Conservation (phyloP, 2,888 invertebrate species). For the Catocala sponsa region DNA sequence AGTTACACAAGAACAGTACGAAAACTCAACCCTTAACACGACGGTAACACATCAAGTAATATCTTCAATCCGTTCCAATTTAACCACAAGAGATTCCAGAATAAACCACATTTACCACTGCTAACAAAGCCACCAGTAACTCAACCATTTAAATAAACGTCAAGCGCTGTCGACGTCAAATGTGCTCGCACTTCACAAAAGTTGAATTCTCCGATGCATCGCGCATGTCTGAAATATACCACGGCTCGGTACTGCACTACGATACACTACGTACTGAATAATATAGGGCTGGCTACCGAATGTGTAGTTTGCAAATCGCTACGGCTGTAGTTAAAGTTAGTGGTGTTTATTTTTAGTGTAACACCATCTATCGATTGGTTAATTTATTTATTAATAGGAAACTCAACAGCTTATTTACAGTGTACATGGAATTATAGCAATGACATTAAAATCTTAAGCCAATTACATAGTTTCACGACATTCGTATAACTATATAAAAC, state of each 20-base stretch:
- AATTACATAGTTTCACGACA: too few species aligned
- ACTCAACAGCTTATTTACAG: too few species aligned
- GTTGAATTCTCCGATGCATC: slow-evolving; percentile 18
- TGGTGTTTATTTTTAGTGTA: background rate
- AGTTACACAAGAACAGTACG: too few species aligned
- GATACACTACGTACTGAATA: slow-evolving; percentile 38
- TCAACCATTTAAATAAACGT: slow-evolving; percentile 13
- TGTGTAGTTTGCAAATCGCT: background rate
- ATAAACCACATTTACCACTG: background rate
- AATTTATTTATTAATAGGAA: too few species aligned
- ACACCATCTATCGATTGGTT: too few species aligned
- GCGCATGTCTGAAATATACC: slow-evolving; percentile 4
- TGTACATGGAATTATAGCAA: too few species aligned
- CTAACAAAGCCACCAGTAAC: background rate
- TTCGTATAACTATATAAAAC: too few species aligned
- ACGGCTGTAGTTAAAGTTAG: background rate
- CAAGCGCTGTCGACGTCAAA: slow-evolving; percentile 11
- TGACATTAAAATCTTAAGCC: too few species aligned
- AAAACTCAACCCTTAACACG: too few species aligned
- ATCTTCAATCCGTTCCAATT: too few species aligned
- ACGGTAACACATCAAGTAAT: too few species aligned
- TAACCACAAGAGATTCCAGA: background rate
- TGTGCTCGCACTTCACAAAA: slow-evolving; percentile 20
- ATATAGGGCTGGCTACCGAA: slow-evolving; percentile 18
- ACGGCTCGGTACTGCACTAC: slow-evolving; percentile 8